Conservation (phyloP, 2,888 invertebrate genomes). For the Heteromurus nitidus region DNA sequence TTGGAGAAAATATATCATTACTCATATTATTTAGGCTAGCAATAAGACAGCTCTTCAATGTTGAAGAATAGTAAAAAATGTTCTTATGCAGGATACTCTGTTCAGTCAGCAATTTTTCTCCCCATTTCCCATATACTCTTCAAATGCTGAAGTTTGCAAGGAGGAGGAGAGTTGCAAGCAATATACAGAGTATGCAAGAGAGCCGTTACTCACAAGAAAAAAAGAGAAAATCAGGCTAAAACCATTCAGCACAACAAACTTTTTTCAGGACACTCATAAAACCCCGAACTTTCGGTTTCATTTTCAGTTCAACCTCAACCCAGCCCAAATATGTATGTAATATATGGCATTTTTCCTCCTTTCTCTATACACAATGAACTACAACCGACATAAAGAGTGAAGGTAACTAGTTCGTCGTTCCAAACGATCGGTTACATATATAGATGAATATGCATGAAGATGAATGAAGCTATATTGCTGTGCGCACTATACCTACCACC, state of each 20-base stretch:
- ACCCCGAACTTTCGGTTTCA: conserved; percentile 65
- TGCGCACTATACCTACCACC: too few relatives aligned
- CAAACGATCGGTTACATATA: too few relatives aligned
- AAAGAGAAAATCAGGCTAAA: conserved; percentile 58
- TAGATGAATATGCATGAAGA: too few relatives aligned
- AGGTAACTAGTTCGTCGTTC: conserved; percentile 47
- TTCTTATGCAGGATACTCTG: too few relatives aligned
- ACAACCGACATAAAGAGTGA: conserved; percentile 40
- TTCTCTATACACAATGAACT: conserved; percentile 23
- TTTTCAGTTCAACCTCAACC: conserved; percentile 35
- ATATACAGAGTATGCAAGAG: conserved; percentile 12
- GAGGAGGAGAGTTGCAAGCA: neutral
- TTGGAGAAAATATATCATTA: neutral
- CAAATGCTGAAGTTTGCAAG: too few relatives aligned
- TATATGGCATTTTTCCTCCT: neutral
- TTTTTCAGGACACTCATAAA: conserved; percentile 62
- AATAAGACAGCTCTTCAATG: too few relatives aligned
- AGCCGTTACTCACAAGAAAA: conserved; percentile 20
- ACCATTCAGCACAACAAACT: conserved; percentile 63
- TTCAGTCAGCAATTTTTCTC: too few relatives aligned
- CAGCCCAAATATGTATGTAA: neutral
- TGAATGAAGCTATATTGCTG: too few relatives aligned
- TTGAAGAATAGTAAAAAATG: too few relatives aligned
- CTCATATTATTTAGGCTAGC: conserved; percentile 27
- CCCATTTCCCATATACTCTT: too few relatives aligned